Percentiles rank a stretch among this genome's conserved stretches.
Conservation (phyloP, 2,113 vertebrate genomes). For the Beaufortia kweichowensis region DNA sequence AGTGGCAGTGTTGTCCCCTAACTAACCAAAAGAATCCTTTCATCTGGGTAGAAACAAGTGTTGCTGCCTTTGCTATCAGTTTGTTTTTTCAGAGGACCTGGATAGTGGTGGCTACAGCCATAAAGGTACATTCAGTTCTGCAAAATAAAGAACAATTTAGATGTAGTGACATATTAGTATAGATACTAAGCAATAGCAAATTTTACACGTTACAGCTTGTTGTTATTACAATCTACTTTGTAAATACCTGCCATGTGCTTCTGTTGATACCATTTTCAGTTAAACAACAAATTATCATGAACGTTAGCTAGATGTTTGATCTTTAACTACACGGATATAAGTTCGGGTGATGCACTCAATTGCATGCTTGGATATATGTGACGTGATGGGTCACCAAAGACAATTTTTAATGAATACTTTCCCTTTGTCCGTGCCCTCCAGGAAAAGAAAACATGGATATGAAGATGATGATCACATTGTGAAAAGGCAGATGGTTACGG, state of each 20-base stretch:
- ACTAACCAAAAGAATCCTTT: neutral
- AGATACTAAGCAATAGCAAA: neutral
- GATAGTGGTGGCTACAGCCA: conserved; percentile 78
- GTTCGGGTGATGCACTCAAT: conserved; percentile 7
- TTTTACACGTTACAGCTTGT: neutral
- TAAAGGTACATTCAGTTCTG: conserved; percentile 82
- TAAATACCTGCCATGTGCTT: conserved; percentile 18
- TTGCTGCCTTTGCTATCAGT: conserved; percentile 18
- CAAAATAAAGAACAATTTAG: conserved; percentile 68
- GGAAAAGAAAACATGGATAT: conserved; percentile 90
- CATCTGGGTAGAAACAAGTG: neutral
- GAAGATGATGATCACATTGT: conserved; percentile 85
- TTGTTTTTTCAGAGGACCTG: conserved; percentile 74
- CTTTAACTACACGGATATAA: conserved; percentile 41
- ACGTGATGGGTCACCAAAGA: neutral
- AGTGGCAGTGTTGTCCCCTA: neutral
- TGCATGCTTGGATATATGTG: conserved; percentile 23
- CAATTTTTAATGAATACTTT: neutral
- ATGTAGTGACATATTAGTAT: neutral
- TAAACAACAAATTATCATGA: conserved; percentile 6
- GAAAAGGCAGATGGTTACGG: conserved; percentile 81
- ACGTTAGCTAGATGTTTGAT: conserved; percentile 26
- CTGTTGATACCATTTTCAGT: neutral
- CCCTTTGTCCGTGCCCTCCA: conserved; percentile 59
- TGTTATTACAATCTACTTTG: neutral